phyloP scores from a whole-genome alignment of 1,140 invertebrate species.

The Musca vetustissima region DNA sequence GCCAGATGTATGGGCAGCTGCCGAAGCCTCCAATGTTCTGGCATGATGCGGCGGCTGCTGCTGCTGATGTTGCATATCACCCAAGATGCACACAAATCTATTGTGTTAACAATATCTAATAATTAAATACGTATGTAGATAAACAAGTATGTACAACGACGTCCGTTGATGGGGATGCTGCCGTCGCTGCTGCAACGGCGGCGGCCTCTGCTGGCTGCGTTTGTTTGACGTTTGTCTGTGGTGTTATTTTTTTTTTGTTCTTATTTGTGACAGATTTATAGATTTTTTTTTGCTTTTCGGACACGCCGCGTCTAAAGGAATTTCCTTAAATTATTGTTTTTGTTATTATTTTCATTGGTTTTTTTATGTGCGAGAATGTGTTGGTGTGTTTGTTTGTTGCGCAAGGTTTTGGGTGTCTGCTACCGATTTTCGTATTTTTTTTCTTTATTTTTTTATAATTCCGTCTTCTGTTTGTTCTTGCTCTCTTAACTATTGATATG shows the following conservation, averaged over 20 bases:
- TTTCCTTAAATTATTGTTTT: not conserved
- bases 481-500: too few relatives aligned
- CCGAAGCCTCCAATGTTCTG: constrained; percentile 31
- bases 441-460: too few relatives aligned
- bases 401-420: not conserved
- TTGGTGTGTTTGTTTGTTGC: constrained; percentile 5
- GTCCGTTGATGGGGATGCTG: too few relatives aligned
- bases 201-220: not conserved
- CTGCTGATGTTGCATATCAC: constrained; percentile 32
- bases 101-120: too few relatives aligned
- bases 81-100: not conserved
- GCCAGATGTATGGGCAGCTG: constrained; percentile 28
- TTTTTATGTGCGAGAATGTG: constrained; percentile 15
- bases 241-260: constrained; percentile 2
- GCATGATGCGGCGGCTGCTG: too few relatives aligned
- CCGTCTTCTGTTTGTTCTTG: too few relatives aligned
- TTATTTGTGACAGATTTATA: constrained; percentile 9
- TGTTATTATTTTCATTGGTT: not conserved
- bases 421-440: too few relatives aligned
- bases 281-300: not conserved
- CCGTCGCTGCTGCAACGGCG: too few relatives aligned
- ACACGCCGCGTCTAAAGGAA: not conserved
- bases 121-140: too few relatives aligned
- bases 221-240: not conserved
- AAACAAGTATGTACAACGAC: too few relatives aligned